Percentiles rank a stretch among this genome's conserved stretches.
These are phyloP conservation scores for Otus sunia DNA, from an alignment of 2,113 vertebrate species.

Conservation along the genomic window DNA sequence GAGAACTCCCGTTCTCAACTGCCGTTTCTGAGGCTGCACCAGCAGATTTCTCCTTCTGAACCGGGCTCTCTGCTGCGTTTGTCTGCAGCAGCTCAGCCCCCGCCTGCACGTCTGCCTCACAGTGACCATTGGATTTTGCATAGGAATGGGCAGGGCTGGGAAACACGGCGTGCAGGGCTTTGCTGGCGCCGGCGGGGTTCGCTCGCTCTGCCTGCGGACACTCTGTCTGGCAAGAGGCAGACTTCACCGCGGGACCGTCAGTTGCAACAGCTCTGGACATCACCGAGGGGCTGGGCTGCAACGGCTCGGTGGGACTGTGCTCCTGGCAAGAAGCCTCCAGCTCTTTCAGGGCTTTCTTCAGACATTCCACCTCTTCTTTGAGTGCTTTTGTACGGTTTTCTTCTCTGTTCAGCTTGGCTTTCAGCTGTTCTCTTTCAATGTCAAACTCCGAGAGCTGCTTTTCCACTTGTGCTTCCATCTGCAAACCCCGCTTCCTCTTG, in stretches of 20 bases:
- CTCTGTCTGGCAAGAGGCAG: slow-evolving; percentile 83
- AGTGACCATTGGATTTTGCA: slow-evolving; percentile 86
- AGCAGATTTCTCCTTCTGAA: slow-evolving; percentile 57
- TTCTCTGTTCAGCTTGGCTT: slow-evolving; percentile 83
- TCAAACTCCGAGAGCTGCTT: slow-evolving; percentile 89
- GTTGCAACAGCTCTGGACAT: slow-evolving; percentile 52
- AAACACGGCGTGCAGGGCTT: neutral
- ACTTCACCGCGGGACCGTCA: slow-evolving; percentile 37
- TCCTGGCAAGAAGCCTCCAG: slow-evolving; percentile 64
- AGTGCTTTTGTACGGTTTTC: slow-evolving; percentile 85
- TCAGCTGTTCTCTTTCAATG: slow-evolving; percentile 86
- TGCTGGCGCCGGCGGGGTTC: neutral
- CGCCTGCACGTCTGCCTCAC: slow-evolving; percentile 31
- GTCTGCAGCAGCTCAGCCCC: slow-evolving; percentile 2
- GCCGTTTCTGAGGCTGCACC: slow-evolving; percentile 67
- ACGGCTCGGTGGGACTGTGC: neutral
- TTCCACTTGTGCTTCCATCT: slow-evolving; percentile 86
- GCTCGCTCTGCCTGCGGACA: slow-evolving; percentile 59
- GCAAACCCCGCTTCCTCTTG: slow-evolving; percentile 78
- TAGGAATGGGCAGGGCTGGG: slow-evolving; percentile 49
- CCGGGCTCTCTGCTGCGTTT: slow-evolving; percentile 13
- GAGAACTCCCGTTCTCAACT: slow-evolving; percentile 77
- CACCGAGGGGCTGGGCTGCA: neutral
- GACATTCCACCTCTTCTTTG: slow-evolving; percentile 82
- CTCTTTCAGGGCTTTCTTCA: slow-evolving; percentile 78